Percentiles rank a stretch among this genome's conserved stretches.
Evolutionary conservation across 2,113 vertebrate species (phyloP).

Genomic region (Xerus inauris): DNA sequence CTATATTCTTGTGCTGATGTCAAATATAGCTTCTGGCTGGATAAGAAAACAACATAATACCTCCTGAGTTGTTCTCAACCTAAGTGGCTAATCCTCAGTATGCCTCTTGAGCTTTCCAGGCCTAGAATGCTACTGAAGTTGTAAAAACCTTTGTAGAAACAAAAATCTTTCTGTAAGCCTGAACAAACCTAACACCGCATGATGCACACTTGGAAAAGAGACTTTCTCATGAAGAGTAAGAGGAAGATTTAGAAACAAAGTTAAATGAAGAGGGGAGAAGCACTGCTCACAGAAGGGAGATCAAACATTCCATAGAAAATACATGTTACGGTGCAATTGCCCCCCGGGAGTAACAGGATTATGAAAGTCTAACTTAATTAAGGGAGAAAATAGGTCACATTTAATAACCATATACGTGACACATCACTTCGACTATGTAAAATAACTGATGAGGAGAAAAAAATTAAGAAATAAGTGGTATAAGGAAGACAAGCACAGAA

Average conservation of each 20-base stretch:
- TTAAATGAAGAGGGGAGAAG: conserved; percentile 52
- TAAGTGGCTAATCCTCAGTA: neutral
- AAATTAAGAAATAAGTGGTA: conserved; percentile 61
- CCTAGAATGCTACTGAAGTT: neutral
- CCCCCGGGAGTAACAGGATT: conserved; percentile 65
- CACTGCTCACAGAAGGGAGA: conserved; percentile 62
- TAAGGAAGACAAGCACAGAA: neutral
- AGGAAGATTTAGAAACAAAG: conserved; percentile 60
- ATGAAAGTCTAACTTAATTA: conserved; percentile 76
- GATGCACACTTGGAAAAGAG: conserved; percentile 11
- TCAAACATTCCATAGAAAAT: conserved; percentile 72
- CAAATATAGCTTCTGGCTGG: neutral
- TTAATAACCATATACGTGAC: conserved; percentile 37
- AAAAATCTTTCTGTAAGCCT: conserved; percentile 27
- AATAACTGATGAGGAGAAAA: conserved; percentile 67
- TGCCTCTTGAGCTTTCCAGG: neutral
- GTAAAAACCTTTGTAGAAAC: conserved; percentile 46
- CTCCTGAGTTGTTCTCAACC: conserved; percentile 1
- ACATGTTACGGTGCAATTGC: conserved; percentile 51
- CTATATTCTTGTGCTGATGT: neutral
- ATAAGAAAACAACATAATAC: neutral
- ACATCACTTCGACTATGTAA: conserved; percentile 38
- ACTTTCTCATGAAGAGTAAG: conserved; percentile 32
- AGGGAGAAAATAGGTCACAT: conserved; percentile 69
- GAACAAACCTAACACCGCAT: conserved; percentile 5